Evolutionary conservation across 2,113 vertebrate species (phyloP).

Genomic region (Puffinus mauretanicus): DNA sequence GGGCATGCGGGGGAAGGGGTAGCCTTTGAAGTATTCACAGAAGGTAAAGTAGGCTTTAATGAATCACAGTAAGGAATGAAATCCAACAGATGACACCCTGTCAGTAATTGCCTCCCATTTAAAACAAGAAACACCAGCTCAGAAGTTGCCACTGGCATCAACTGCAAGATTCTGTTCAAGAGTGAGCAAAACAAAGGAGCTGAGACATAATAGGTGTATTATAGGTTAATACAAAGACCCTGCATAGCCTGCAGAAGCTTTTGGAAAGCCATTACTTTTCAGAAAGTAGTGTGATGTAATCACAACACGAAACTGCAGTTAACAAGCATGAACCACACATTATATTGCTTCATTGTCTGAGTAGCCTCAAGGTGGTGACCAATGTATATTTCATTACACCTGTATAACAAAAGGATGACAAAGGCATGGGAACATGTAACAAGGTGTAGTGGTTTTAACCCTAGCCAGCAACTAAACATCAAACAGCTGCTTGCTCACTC

Average conservation of each 20-base stretch:
- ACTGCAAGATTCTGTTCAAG: not conserved
- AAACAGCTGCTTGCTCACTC: too few relatives aligned
- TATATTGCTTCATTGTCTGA: not conserved
- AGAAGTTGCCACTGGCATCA: not conserved
- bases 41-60: not conserved
- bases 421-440: not conserved
- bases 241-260: not conserved
- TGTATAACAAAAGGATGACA: not conserved
- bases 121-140: not conserved
- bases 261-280: not conserved
- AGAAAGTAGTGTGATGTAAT: not conserved
- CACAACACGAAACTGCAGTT: not conserved
- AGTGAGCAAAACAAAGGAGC: not conserved
- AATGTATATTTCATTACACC: not conserved
- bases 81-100: not conserved
- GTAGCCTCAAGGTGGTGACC: not conserved
- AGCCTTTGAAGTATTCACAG: not conserved
- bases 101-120: not conserved
- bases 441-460: too few relatives aligned
- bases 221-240: not conserved
- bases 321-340: not conserved
- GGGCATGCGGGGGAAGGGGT: not conserved
- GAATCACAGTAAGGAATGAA: not conserved
- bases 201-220: not conserved
- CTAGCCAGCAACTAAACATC: too few relatives aligned